phyloP scores from a whole-genome alignment of 2,113 vertebrate species.

The Eurypyga helias region DNA sequence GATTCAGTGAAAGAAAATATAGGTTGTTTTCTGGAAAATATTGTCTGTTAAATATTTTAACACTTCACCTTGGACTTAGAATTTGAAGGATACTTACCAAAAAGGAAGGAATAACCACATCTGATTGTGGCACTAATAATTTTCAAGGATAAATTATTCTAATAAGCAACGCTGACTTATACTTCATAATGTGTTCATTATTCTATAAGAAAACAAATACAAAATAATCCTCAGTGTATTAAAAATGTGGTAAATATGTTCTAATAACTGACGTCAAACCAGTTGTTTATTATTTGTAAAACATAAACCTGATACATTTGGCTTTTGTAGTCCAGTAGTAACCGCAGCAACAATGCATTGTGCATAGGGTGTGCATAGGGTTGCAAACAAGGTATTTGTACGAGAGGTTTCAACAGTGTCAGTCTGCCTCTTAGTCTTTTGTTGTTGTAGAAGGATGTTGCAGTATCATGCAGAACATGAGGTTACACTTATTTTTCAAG shows the following conservation, averaged over 20 bases:
- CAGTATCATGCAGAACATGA: neutral
- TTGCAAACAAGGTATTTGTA: neutral
- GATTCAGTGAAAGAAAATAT: neutral
- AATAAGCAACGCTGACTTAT: neutral
- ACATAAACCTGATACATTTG: neutral
- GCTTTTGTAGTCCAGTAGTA: neutral
- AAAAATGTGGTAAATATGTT: neutral
- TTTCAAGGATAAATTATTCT: neutral
- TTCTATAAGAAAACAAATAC: neutral
- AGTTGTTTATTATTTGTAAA: neutral
- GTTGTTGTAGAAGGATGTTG: rapidly evolving
- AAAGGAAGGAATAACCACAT: neutral
- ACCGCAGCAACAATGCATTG: too few relatives aligned
- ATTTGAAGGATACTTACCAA: neutral
- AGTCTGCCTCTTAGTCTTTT: neutral
- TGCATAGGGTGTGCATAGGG: too few relatives aligned
- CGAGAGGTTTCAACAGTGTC: neutral
- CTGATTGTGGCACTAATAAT: neutral
- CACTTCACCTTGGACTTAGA: neutral
- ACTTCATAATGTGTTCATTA: neutral
- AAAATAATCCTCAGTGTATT: neutral
- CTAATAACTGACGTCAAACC: neutral
- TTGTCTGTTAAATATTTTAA: neutral
- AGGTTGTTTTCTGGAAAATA: slow-evolving; percentile 18
- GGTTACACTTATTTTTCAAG: neutral